Conservation (phyloP, 2,888 invertebrate genomes). For the Trissonchulus sp. region DNA sequence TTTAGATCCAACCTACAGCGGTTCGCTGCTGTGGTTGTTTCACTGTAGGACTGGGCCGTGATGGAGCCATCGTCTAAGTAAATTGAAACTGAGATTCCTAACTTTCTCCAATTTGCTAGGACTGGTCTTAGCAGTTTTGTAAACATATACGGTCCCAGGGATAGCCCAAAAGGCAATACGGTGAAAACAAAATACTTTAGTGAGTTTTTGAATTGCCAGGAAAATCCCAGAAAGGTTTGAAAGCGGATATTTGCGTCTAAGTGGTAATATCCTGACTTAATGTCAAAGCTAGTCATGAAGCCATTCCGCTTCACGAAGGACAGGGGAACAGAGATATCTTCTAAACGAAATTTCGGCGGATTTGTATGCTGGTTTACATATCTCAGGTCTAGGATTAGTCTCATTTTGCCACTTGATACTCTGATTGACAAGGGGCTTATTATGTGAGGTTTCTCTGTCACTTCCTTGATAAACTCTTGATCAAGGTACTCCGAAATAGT, state of each 20-base stretch:
- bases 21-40: not conserved
- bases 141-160: not conserved
- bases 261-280: slow-evolving; percentile 10
- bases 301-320: not conserved
- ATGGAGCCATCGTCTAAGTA: slow-evolving; percentile 9
- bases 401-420: not conserved
- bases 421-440: not conserved
- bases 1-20: not conserved
- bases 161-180: not conserved
- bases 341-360: not conserved
- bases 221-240: slow-evolving; percentile 7
- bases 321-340: not conserved
- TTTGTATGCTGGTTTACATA: not conserved
- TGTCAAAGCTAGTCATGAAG: not conserved
- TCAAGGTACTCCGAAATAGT: no score
- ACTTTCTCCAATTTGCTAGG: not conserved
- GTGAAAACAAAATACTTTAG: slow-evolving; percentile 5
- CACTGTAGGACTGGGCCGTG: not conserved
- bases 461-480: not conserved
- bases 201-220: not conserved
- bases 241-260: not conserved
- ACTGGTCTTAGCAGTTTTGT: not conserved
- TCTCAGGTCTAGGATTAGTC: not conserved
- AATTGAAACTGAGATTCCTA: slow-evolving; percentile 1
- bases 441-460: not conserved